phyloP scores from a whole-genome alignment of 2,113 vertebrate genomes.

The Heteronetta atricapilla region DNA sequence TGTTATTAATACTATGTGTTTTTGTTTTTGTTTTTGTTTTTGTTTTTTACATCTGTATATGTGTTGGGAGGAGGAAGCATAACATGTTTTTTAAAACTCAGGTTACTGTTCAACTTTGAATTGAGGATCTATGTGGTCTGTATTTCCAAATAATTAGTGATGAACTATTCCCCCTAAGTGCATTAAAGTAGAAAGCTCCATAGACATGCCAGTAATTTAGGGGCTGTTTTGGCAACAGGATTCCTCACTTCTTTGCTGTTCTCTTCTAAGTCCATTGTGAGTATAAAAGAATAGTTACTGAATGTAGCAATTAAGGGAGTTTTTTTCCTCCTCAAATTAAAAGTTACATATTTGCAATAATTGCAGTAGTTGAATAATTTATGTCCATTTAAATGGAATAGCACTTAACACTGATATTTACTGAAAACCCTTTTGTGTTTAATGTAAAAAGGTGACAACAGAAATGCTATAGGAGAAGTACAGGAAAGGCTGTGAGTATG shows the following conservation, averaged over 20 bases:
- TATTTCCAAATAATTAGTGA: conserved; percentile 57
- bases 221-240: conserved; percentile 38
- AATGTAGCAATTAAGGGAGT: conserved; percentile 39
- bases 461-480: not conserved
- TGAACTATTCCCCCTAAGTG: conserved; percentile 49
- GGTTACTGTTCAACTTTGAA: not conserved
- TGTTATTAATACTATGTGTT: not conserved
- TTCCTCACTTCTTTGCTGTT: conserved; percentile 30
- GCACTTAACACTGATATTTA: conserved; percentile 35
- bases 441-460: conserved; percentile 35
- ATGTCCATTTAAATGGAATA: conserved; percentile 37
- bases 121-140: not conserved
- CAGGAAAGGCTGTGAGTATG: not conserved
- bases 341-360: conserved; percentile 71
- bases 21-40: no score
- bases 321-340: conserved; percentile 52
- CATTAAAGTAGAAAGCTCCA: conserved; percentile 39
- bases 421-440: conserved; percentile 47
- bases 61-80: not conserved
- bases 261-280: conserved; percentile 20
- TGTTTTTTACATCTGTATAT: not conserved
- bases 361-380: conserved; percentile 69
- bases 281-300: conserved; percentile 32
- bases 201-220: conserved; percentile 34
- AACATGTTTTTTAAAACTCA: not conserved